phyloP scores from a whole-genome alignment of 2,797 vertebrate genomes.

The Xiphorhynchus erythropygius region DNA sequence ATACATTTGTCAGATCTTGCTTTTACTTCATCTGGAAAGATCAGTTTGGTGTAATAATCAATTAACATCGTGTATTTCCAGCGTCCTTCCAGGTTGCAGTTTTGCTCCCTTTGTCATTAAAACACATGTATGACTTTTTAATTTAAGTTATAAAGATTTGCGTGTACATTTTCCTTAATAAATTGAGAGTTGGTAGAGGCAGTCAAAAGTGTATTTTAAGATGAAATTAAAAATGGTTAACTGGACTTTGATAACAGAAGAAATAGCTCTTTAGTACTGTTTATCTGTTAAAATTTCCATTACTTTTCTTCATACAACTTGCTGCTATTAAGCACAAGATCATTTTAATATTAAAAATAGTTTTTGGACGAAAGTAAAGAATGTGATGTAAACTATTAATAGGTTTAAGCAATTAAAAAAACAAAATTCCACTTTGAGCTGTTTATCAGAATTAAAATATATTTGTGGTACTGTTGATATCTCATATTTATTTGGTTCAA shows the following conservation, averaged over 20 bases:
- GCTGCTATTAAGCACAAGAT: neutral
- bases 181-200: neutral
- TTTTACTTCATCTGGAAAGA: conserved; percentile 33
- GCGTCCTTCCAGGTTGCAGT: neutral
- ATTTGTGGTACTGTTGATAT: neutral
- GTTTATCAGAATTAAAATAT: neutral
- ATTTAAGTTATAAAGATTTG: neutral
- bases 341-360: neutral
- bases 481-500: conserved; percentile 20
- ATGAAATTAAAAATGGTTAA: neutral
- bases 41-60: conserved; percentile 1
- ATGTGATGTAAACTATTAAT: neutral
- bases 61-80: neutral
- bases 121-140: neutral
- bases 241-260: neutral
- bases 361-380: neutral
- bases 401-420: neutral
- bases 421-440: neutral
- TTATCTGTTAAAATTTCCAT: neutral
- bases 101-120: neutral
- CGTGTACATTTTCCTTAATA: neutral
- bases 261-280: neutral
- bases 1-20: neutral
- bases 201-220: neutral
- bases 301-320: neutral